Percentiles rank a stretch among this genome's conserved stretches.
Evolutionary conservation across 2,797 vertebrate species (phyloP).

Genomic region (Hapalemur alaotrensis): DNA sequence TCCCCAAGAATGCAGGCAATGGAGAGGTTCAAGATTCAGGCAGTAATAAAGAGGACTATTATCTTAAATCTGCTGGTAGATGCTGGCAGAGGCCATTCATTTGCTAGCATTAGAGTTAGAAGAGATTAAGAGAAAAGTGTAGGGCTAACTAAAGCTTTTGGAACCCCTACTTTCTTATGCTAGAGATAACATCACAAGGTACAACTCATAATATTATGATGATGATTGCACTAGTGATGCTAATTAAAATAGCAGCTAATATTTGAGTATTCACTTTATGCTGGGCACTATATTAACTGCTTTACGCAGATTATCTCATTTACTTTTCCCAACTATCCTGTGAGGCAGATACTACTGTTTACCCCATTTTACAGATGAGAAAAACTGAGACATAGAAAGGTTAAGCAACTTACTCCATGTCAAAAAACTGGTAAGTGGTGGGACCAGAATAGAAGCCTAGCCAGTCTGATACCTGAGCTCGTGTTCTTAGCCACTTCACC

Average conservation of each 20-base stretch:
- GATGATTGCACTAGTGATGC: background rate
- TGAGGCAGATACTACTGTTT: background rate
- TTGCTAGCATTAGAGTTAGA: background rate
- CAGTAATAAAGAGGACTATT: background rate
- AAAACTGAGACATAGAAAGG: background rate
- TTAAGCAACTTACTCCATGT: background rate
- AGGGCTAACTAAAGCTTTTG: background rate
- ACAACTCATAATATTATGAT: background rate
- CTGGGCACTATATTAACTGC: background rate
- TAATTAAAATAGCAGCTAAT: background rate
- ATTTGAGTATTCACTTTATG: background rate
- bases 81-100: background rate
- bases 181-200: background rate
- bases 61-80: background rate
- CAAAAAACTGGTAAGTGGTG: background rate
- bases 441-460: background rate
- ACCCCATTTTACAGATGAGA: background rate
- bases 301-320: background rate
- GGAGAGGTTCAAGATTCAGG: background rate
- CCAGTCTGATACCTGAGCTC: background rate
- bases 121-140: background rate
- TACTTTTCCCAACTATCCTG: background rate
- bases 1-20: background rate
- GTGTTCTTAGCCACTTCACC: background rate
- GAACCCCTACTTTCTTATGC: background rate